Conservation (phyloP, 2,113 vertebrate species). For the Puntigrus tetrazona region DNA sequence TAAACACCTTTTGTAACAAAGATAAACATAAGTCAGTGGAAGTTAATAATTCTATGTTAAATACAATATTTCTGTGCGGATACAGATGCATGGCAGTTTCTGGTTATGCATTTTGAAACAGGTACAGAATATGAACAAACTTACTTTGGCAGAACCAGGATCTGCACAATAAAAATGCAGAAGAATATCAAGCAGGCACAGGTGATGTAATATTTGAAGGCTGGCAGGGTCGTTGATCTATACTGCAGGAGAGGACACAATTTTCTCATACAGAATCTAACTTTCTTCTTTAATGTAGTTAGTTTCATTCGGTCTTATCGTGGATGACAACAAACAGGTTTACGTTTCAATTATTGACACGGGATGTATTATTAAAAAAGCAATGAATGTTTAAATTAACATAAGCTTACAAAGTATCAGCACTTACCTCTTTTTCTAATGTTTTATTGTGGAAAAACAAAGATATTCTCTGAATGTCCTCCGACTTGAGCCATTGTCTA, state of each 20-base stretch:
- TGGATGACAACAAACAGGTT: not conserved
- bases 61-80: not conserved
- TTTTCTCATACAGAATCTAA: conserved; percentile 24
- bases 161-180: conserved; percentile 96
- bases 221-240: conserved; percentile 91
- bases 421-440: conserved; percentile 92
- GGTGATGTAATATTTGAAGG: conserved; percentile 97
- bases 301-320: not conserved
- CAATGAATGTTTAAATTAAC: conserved; percentile 40
- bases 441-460: conserved; percentile 95
- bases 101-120: not conserved
- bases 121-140: conserved; percentile 62
- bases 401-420: conserved; percentile 10
- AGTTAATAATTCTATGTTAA: not conserved
- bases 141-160: conserved; percentile 94
- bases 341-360: not conserved
- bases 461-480: conserved; percentile 97
- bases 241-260: conserved; percentile 76
- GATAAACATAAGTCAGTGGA: not conserved
- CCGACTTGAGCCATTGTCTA: conserved; percentile 98
- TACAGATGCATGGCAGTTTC: not conserved
- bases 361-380: not conserved
- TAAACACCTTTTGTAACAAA: not conserved
- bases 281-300: conserved; percentile 3
- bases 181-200: conserved; percentile 95